A percentile compares a stretch with the other conserved stretches of the same genome.
phyloP scores from a whole-genome alignment of 2,797 vertebrate genomes.

The Nannoperca australis region DNA sequence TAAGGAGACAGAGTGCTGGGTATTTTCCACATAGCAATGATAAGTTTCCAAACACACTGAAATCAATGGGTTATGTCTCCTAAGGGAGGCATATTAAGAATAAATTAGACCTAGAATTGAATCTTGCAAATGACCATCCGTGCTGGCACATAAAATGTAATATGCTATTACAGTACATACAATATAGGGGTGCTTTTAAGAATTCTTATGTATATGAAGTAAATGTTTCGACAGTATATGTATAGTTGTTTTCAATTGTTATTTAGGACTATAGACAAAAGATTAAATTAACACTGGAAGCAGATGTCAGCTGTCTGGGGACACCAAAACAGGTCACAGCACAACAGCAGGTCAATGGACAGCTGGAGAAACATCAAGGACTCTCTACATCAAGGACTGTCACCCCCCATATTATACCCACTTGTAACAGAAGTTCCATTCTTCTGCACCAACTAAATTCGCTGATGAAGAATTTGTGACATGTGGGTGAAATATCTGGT shows the following conservation, averaged over 20 bases:
- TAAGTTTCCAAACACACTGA: constrained; percentile 8
- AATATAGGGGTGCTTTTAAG: neutral
- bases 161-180: neutral
- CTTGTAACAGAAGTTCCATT: neutral
- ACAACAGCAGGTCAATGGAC: neutral
- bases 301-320: neutral
- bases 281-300: neutral
- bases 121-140: constrained; percentile 20
- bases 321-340: neutral
- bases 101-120: constrained; percentile 19
- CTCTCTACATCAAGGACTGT: neutral
- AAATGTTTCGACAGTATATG: neutral
- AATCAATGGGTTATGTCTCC: constrained; percentile 28
- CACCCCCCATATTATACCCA: neutral
- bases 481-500: neutral
- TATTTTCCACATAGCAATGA: constrained; percentile 22
- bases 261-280: neutral
- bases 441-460: neutral
- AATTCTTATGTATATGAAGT: neutral
- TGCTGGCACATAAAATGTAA: constrained; percentile 9
- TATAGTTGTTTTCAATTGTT: neutral
- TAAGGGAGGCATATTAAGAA: constrained; percentile 7
- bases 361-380: neutral
- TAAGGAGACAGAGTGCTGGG: constrained; percentile 1
- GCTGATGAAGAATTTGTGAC: neutral